Evolutionary conservation across 1,140 invertebrate genomes (phyloP), one percentile per base, ranked within the genome.

Genomic region (Portunus trituberculatus): DNA sequence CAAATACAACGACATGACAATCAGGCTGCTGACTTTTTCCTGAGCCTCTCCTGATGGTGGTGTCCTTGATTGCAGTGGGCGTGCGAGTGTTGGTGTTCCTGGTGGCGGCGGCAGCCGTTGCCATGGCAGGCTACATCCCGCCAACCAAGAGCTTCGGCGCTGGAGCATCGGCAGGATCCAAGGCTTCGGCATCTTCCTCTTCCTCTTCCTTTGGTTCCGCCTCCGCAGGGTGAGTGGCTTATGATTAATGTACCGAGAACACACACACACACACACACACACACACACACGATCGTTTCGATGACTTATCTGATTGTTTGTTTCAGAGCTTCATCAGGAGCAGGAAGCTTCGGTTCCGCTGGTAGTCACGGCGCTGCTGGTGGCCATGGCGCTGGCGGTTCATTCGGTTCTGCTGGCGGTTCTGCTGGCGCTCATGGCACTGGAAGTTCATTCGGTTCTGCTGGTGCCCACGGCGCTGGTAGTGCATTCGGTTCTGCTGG

Each of bases 211-310:
- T 76, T 8, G 25, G 67, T 8, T 76, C 67, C 20, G 0, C 20
- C 25, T 12, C 12, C 20, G 67, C 67, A 76, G 67, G 67, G 67
- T 76, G 20, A 76, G 67, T 20, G n/a, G n/a, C 16, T 8, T 39
- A 0, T 87, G 31, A 32, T 16, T 87, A 87, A 32, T 16, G 20
- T 4, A 31, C 29, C 10, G 16, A 87, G 28, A 87, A 87, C 84
- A 39, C 39, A 87, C 31, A 87, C 84, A 31, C 8, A 87, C 32
- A 87, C 84, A 87, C 84, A 87, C 84, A 46, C 84, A 32, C 84
- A 87, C 84, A 46, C 39, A 46, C 31, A 87, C 84, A 31, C 84
- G 29, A 12, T 14, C 84, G 31, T 46, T 20, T 46, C 25, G 16
- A 20, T 16, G 12, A 59, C 52, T 46, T 39, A 16, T 39, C 31